Conservation (phyloP, 2,797 vertebrate genomes). For the Tolypeutes matacus region DNA sequence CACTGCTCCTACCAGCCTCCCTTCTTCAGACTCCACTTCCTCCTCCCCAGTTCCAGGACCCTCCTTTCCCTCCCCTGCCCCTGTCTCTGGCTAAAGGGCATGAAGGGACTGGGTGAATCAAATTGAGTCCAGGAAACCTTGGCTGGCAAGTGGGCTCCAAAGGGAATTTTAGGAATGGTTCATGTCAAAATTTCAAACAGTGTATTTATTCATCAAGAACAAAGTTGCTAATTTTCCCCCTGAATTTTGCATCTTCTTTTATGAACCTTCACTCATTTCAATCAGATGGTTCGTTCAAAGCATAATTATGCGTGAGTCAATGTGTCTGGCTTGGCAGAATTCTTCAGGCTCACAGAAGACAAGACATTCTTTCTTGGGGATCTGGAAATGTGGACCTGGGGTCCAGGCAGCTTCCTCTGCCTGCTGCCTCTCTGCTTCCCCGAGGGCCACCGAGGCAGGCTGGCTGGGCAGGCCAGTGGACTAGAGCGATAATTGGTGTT, state of each 20-base stretch:
- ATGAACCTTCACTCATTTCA: constrained; percentile 61
- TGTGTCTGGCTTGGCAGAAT: constrained; percentile 10
- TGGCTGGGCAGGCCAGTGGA: constrained; percentile 35
- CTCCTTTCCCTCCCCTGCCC: background rate
- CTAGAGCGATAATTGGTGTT: constrained; percentile 81
- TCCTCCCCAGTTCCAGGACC: background rate
- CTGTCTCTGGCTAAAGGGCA: background rate
- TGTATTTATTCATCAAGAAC: background rate
- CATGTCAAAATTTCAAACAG: constrained; percentile 34
- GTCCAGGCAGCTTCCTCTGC: background rate
- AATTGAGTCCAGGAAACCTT: background rate
- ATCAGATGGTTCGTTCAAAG: constrained; percentile 11
- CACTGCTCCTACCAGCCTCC: background rate
- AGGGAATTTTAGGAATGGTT: background rate
- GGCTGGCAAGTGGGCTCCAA: background rate
- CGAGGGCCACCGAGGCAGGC: background rate
- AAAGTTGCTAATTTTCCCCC: background rate
- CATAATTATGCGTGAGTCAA: constrained; percentile 61
- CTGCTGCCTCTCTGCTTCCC: no score
- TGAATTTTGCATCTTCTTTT: constrained; percentile 33
- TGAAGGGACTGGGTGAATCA: background rate
- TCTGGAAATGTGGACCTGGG: background rate
- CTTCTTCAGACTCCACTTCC: background rate
- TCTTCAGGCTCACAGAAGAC: constrained; percentile 28
- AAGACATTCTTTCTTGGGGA: background rate